Evolutionary conservation across 2,113 vertebrate genomes (phyloP).

Genomic region (Chamaetylas fuelleborni): DNA sequence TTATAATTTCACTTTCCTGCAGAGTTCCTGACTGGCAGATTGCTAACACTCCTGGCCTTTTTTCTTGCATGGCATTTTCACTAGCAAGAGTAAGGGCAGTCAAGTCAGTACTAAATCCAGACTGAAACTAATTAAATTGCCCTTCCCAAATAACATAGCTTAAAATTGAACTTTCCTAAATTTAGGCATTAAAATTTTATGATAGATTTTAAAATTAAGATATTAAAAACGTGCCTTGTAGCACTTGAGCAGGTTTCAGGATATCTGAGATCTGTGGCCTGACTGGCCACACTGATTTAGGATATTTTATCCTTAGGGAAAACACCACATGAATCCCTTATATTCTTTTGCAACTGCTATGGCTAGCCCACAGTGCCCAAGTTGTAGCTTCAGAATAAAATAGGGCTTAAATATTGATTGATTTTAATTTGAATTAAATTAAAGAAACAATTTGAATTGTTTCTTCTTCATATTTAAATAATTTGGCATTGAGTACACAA

Average conservation of each 20-base stretch:
- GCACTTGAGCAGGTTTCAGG: not conserved
- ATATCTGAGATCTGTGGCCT: not conserved
- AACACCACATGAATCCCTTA: not conserved
- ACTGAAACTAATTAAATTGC: not conserved
- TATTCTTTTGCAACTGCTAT: not conserved
- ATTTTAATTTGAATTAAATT: not conserved
- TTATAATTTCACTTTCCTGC: not conserved
- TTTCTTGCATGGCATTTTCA: not conserved
- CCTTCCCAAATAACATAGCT: not conserved
- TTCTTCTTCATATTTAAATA: slow-evolving; percentile 22
- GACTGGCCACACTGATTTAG: not conserved
- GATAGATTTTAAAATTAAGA: not conserved
- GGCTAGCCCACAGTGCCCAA: not conserved
- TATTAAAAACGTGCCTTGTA: not conserved
- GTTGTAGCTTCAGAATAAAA: not conserved
- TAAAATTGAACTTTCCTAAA: not conserved
- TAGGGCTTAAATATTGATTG: not conserved
- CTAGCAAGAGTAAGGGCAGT: not conserved
- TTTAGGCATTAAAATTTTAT: not conserved
- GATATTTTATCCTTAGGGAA: not conserved
- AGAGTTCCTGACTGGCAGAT: not conserved
- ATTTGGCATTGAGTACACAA: not conserved
- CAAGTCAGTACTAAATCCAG: not conserved
- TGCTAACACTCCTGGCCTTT: not conserved
- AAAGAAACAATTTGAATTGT: not conserved